Evolutionary conservation across 1,140 invertebrate genomes (phyloP), one percentile per base, ranked within the genome.

Genomic region (Phocides pigmalion): DNA sequence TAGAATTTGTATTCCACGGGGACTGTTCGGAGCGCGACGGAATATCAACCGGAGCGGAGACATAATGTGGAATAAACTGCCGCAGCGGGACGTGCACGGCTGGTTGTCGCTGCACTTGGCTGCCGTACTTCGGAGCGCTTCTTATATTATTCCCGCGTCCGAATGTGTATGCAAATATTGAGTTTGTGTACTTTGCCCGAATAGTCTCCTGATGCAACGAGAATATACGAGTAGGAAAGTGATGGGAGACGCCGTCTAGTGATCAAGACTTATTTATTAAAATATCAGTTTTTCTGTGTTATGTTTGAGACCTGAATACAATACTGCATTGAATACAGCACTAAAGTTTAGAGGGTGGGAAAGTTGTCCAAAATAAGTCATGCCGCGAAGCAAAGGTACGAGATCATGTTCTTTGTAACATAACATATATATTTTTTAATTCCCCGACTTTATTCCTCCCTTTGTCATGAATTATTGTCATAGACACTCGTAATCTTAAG

Each of bases 21-120:
- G 67, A 66, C 58, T 72, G 72, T 72, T 73, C 73, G 35, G 39
- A 77, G 74, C 75, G 69, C 67, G 62, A 35, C 72, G 62, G 82
- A 87, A 87, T 87, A 81, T 76, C 77, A 87, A 87, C 74, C 66
- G 74, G 41, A 42, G 58, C 44, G 72, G 63, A 81, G 76, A 79
- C 82, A 80, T 83, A 84, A 82, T 82, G 82, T 79, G 72, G 79
- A 77, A 79, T 82, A 82, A 82, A 86, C 76, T 70, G 73, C 78
- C 74, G 81, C 79, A 81, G 68, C 64, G 74, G 65, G 68, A 81
- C 78, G 82, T 87, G 84, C 75, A 78, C 71, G 70, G 42, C 56
- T 51, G 61, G 68, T 64, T 62, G 44, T 56, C 58, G 20, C 64
- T 69, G 53, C 63, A 70, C 68, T 66, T 70, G 44, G 51, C 42